These are phyloP conservation scores for Antheraea mylitta DNA, from an alignment of 1,140 invertebrate species.

Conservation along the genomic window DNA sequence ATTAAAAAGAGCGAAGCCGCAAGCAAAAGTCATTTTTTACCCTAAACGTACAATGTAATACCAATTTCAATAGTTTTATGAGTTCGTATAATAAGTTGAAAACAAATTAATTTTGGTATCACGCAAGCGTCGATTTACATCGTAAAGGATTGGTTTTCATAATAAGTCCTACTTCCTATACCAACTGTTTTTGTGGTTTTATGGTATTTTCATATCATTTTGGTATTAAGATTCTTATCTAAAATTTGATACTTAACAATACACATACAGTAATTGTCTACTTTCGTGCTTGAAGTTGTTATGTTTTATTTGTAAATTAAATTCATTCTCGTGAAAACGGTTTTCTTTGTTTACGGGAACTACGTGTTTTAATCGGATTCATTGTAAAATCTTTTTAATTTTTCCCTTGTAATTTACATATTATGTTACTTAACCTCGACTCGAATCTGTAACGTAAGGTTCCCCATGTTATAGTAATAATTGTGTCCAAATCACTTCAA, in stretches of 20 bases:
- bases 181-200: conserved; percentile 46
- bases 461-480: no score
- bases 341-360: no score
- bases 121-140: conserved; percentile 65
- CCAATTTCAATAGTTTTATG: neutral
- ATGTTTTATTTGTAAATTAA: neutral
- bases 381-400: no score
- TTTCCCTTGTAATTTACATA: no score
- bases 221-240: conserved; percentile 30
- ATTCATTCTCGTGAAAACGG: no score
- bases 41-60: neutral
- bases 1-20: no score
- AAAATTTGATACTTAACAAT: conserved; percentile 2
- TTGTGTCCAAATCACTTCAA: no score
- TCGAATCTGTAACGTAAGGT: no score
- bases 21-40: no score
- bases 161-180: conserved; percentile 48
- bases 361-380: no score
- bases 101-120: conserved; percentile 70
- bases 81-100: conserved; percentile 28
- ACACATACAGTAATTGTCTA: neutral
- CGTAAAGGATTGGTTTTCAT: conserved; percentile 60
- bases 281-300: neutral
- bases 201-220: conserved; percentile 37
- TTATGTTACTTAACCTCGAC: no score